These are phyloP conservation scores for Olivierus martensii DNA, from an alignment of 1,140 invertebrate species.

Conservation along the genomic window DNA sequence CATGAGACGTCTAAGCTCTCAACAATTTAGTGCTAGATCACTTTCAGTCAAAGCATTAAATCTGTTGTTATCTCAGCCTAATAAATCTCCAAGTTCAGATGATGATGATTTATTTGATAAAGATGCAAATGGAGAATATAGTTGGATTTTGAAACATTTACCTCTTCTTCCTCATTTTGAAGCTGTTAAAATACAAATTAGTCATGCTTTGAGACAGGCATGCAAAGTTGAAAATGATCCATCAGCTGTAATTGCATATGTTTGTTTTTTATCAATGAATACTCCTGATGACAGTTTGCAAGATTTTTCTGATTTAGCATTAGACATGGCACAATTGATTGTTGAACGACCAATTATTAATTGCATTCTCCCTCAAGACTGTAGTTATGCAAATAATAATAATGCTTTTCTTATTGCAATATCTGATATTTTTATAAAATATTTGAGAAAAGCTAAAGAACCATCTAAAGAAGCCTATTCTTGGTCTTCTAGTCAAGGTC, in stretches of 20 bases:
- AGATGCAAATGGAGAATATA: conserved; percentile 20
- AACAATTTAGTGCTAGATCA: conserved; percentile 53
- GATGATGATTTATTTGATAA: conserved; percentile 20
- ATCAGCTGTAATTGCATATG: conserved; percentile 68
- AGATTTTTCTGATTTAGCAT: conserved; percentile 33
- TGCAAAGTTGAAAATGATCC: conserved; percentile 84
- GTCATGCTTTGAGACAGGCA: conserved; percentile 38
- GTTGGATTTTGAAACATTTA: conserved; percentile 60
- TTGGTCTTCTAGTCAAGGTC: conserved; percentile 29
- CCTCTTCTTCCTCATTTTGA: conserved; percentile 39
- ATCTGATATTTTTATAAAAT: conserved; percentile 59
- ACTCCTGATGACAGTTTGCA: conserved; percentile 45
- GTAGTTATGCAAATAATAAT: neutral
- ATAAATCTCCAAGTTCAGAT: conserved; percentile 28
- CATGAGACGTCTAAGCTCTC: conserved; percentile 64
- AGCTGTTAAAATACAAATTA: conserved; percentile 25
- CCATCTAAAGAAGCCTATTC: conserved; percentile 42
- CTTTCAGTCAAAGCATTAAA: conserved; percentile 57
- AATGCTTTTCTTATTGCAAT: conserved; percentile 49
- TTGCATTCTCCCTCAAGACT: conserved; percentile 51
- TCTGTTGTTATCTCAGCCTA: conserved; percentile 40
- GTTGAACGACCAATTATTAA: conserved; percentile 82
- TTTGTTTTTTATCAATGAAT: conserved; percentile 65
- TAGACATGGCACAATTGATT: conserved; percentile 76
- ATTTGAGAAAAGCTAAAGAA: conserved; percentile 45